Evolutionary conservation across 2,113 vertebrate species (phyloP).

Genomic region (Melospiza melodia): DNA sequence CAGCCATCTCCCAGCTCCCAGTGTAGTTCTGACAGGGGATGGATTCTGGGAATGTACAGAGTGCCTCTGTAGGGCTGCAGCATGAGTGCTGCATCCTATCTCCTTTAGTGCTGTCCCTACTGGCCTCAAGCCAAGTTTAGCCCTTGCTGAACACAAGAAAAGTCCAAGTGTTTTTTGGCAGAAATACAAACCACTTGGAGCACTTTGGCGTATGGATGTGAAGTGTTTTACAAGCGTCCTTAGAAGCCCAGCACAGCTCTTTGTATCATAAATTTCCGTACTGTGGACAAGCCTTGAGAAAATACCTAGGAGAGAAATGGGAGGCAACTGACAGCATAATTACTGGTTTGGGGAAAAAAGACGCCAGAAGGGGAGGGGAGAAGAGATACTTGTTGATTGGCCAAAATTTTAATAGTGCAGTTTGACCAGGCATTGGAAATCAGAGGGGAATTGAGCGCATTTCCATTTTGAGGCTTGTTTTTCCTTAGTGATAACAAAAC

Average conservation of each 20-base stretch:
- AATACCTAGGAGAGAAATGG: conserved; percentile 5
- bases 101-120: conserved; percentile 25
- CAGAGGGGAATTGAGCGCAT: not conserved
- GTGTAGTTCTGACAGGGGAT: not conserved
- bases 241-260: conserved; percentile 26
- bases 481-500: not conserved
- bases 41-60: not conserved
- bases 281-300: conserved; percentile 26
- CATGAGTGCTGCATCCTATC: not conserved
- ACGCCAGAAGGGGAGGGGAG: not conserved
- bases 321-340: not conserved
- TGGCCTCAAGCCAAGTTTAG: conserved; percentile 44
- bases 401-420: not conserved
- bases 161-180: conserved; percentile 65
- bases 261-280: conserved; percentile 49
- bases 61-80: conserved; percentile 9
- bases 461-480: not conserved
- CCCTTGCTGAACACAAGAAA: conserved; percentile 44
- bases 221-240: conserved; percentile 67
- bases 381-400: not conserved
- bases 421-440: not conserved
- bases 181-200: conserved; percentile 59
- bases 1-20: not conserved
- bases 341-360: not conserved
- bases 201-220: conserved; percentile 63